Percentiles rank a stretch among this genome's conserved stretches.
Evolutionary conservation across 2,888 invertebrate genomes (phyloP).

Genomic region (Amaurobius ferox): DNA sequence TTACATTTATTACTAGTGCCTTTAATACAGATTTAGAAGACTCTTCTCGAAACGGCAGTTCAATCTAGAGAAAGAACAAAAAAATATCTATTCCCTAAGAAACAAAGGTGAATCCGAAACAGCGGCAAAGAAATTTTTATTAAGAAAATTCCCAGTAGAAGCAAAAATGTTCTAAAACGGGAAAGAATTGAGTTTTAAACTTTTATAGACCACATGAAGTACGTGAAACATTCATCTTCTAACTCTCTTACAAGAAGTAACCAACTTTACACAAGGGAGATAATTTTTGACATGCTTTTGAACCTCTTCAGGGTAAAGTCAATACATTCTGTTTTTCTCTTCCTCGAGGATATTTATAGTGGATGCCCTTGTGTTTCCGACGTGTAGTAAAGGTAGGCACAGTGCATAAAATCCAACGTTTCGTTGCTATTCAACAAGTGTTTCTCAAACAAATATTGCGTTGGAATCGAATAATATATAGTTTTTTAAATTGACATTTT

Average conservation of each 20-base stretch:
- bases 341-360: neutral
- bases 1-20: too few species aligned
- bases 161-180: neutral
- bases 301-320: neutral
- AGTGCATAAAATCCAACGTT: neutral
- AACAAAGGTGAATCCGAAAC: too few species aligned
- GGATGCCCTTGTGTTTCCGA: neutral
- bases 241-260: neutral
- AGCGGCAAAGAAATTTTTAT: too few species aligned
- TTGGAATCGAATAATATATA: too few species aligned
- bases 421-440: too few species aligned
- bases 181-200: conserved; percentile 5
- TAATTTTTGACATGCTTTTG: conserved; percentile 7
- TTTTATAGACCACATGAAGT: neutral
- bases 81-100: too few species aligned
- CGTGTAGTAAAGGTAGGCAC: neutral
- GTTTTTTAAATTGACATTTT: too few species aligned
- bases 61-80: too few species aligned
- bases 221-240: neutral
- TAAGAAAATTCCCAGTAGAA: too few species aligned
- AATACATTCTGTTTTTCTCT: neutral
- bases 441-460: too few species aligned
- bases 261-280: neutral
- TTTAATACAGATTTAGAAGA: too few species aligned
- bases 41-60: too few species aligned